phyloP scores from a whole-genome alignment of 2,888 invertebrate species.

The Drosophila sordidapex region DNA sequence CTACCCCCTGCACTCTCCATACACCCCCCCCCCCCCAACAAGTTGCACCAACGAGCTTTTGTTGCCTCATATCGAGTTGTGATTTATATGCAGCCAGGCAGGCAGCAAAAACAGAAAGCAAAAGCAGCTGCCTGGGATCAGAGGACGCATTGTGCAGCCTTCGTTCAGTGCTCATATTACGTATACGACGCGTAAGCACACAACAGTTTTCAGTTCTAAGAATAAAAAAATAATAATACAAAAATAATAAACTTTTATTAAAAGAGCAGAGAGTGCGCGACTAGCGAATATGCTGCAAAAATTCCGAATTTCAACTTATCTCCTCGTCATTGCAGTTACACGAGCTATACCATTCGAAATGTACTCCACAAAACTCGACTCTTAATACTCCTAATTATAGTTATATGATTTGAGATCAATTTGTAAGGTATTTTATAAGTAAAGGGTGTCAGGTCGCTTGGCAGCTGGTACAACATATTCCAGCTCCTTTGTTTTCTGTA shows the following conservation, averaged over 20 bases:
- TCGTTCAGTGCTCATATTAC: slow-evolving; percentile 32
- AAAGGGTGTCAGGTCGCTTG: not conserved
- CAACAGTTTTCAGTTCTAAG: slow-evolving; percentile 12
- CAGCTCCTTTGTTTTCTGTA: slow-evolving; percentile 24
- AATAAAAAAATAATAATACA: slow-evolving; percentile 9
- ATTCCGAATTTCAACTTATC: not conserved
- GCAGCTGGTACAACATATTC: not conserved
- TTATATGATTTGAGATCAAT: not conserved
- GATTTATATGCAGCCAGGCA: slow-evolving; percentile 53
- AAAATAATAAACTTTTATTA: not conserved
- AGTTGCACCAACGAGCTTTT: slow-evolving; percentile 27
- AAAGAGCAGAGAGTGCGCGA: not conserved
- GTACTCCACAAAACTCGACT: not conserved
- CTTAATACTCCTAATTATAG: not conserved
- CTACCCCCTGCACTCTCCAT: not conserved
- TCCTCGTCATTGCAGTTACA: not conserved
- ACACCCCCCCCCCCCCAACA: not conserved
- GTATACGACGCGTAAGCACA: slow-evolving; percentile 49
- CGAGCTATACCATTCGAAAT: not conserved
- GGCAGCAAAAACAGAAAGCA: not conserved
- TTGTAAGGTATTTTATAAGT: not conserved
- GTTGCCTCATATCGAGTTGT: slow-evolving; percentile 49
- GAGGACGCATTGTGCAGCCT: slow-evolving; percentile 32
- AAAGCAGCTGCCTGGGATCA: slow-evolving; percentile 20
- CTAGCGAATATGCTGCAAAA: not conserved